A percentile compares a stretch with the other conserved stretches of the same genome.
Evolutionary conservation across 2,797 vertebrate species (phyloP).

Genomic region (Erethizon dorsatum): DNA sequence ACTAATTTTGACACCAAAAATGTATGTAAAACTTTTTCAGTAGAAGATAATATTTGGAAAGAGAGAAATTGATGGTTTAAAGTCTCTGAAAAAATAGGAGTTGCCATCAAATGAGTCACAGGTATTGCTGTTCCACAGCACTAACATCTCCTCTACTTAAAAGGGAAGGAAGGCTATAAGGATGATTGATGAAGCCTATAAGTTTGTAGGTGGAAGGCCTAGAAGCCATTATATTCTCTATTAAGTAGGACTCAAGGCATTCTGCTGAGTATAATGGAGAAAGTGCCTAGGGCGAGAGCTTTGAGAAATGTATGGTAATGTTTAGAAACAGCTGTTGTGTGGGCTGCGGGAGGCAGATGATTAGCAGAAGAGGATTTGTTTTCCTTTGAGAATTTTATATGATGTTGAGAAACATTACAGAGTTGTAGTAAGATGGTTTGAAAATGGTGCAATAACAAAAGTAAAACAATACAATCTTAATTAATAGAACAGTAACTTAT

Average conservation of each 20-base stretch:
- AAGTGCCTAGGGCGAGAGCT: background rate
- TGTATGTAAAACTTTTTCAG: background rate
- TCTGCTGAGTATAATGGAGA: conserved; percentile 35
- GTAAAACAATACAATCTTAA: background rate
- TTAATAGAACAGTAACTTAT: background rate
- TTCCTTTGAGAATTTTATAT: conserved; percentile 29
- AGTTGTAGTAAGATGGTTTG: background rate
- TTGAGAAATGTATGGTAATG: conserved; percentile 4
- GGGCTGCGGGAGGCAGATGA: background rate
- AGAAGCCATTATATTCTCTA: conserved; percentile 71
- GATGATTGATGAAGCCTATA: background rate
- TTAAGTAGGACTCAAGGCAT: conserved; percentile 64
- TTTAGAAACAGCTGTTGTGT: conserved; percentile 53
- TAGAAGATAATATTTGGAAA: background rate
- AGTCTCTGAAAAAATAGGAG: background rate
- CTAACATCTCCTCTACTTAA: background rate
- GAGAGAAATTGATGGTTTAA: conserved; percentile 4
- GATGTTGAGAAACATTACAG: conserved; percentile 15
- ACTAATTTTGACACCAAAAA: background rate
- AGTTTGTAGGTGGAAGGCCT: conserved; percentile 18
- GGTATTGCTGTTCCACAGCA: background rate
- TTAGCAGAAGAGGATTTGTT: conserved; percentile 8
- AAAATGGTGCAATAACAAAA: conserved; percentile 43
- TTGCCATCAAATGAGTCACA: background rate
- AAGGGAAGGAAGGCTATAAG: background rate